These are phyloP conservation scores for Neopelma chrysocephalum DNA, from an alignment of 2,797 vertebrate species.

Conservation along the genomic window DNA sequence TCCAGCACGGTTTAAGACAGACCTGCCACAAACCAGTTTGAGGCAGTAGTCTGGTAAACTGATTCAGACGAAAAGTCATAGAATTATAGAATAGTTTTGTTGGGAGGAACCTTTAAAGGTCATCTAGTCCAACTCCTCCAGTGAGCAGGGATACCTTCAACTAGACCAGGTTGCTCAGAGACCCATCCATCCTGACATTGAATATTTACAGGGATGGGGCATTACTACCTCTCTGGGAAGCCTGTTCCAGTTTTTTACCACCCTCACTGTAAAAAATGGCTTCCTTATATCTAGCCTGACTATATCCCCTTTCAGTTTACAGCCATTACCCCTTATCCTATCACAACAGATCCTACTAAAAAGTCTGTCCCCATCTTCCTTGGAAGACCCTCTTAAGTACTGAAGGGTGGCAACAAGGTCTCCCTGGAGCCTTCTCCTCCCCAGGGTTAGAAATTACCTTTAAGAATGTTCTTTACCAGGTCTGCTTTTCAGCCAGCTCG, in stretches of 20 bases:
- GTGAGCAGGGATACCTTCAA: neutral
- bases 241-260: neutral
- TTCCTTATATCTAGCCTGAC: neutral
- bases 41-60: neutral
- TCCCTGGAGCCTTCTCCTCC: neutral
- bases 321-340: neutral
- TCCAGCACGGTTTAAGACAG: neutral
- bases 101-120: neutral
- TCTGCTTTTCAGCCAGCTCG: neutral
- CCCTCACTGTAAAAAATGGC: fast-evolving
- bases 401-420: neutral
- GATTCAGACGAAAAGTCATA: neutral
- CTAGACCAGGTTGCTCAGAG: neutral
- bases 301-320: neutral
- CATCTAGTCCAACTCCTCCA: neutral
- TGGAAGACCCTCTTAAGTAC: neutral
- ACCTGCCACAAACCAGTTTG: neutral
- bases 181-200: neutral
- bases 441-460: neutral
- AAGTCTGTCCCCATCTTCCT: neutral
- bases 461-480: neutral
- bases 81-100: neutral
- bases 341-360: neutral
- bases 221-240: neutral
- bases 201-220: neutral